Evolutionary conservation across 2,888 invertebrate species (phyloP).

Genomic region (Caprella mutica): DNA sequence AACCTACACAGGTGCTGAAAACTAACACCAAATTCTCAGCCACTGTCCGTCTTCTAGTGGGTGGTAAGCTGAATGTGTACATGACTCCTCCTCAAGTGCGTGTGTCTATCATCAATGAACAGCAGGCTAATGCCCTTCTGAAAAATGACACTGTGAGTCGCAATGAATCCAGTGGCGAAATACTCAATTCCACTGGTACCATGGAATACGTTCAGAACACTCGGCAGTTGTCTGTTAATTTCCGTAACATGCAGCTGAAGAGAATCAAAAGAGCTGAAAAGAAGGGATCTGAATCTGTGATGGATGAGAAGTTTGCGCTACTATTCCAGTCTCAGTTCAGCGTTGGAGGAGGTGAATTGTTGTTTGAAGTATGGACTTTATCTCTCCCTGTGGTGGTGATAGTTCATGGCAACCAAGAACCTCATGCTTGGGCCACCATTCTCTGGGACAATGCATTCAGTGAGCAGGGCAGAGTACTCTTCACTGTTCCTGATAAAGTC

Average conservation of each 20-base stretch:
- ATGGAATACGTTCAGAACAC: conserved; percentile 66
- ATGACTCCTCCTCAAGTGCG: conserved; percentile 77
- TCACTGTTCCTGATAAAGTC: conserved; percentile 72
- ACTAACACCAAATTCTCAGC: conserved; percentile 91
- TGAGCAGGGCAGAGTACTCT: conserved; percentile 79
- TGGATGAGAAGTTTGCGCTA: conserved; percentile 92
- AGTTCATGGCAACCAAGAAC: conserved; percentile 98
- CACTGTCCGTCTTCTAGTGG: conserved; percentile 80
- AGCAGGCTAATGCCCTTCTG: conserved; percentile 71
- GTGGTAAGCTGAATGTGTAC: conserved; percentile 82
- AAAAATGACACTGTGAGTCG: conserved; percentile 65
- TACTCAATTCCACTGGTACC: conserved; percentile 82
- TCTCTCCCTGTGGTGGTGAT: conserved; percentile 97
- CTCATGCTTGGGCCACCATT: conserved; percentile 97
- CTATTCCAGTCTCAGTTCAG: conserved; percentile 87
- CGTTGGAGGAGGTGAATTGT: conserved; percentile 75
- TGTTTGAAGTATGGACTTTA: conserved; percentile 85
- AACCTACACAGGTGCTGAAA: conserved; percentile 96
- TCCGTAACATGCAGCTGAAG: conserved; percentile 77
- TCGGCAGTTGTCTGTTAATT: conserved; percentile 33
- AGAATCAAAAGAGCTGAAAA: conserved; percentile 92
- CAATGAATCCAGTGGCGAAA: conserved; percentile 74
- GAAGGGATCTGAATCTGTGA: conserved; percentile 92
- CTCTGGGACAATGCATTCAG: conserved; percentile 99
- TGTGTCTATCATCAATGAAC: conserved; percentile 61